These are phyloP conservation scores for Calcarius lapponicus DNA, from an alignment of 2,797 vertebrate genomes.

Conservation along the genomic window DNA sequence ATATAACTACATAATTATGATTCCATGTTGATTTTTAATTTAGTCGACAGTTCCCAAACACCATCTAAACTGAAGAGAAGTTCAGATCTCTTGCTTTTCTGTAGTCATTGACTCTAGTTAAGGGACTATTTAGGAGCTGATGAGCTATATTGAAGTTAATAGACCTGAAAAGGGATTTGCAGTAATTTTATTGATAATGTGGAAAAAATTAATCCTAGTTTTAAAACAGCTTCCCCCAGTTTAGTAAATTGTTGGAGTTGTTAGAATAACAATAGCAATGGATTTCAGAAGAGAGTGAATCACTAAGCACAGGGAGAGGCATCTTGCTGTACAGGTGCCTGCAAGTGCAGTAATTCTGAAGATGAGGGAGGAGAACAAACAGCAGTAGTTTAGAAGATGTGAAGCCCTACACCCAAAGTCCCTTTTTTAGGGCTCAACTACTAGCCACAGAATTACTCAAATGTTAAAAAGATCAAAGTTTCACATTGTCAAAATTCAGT, in stretches of 20 bases:
- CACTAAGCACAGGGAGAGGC: background rate
- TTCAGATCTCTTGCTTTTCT: background rate
- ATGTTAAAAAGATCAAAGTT: background rate
- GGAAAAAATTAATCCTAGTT: conserved; percentile 1
- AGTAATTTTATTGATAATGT: background rate
- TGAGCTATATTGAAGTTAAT: background rate
- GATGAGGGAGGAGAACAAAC: background rate
- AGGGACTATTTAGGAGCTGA: background rate
- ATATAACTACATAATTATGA: background rate
- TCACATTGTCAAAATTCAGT: background rate
- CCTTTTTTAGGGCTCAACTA: background rate
- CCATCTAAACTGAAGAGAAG: background rate
- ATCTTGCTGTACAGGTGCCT: background rate
- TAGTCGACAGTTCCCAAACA: background rate
- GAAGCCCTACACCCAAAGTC: background rate
- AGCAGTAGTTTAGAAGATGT: background rate
- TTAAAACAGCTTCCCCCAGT: background rate
- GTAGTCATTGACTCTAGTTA: background rate
- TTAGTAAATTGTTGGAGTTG: background rate
- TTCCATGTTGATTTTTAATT: background rate
- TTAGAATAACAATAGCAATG: background rate
- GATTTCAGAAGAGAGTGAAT: background rate
- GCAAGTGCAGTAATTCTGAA: background rate
- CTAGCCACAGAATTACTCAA: background rate
- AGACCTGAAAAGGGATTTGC: background rate